A percentile compares a stretch with the other conserved stretches of the same genome.
Evolutionary conservation across 2,113 vertebrate species (phyloP).

Genomic region (Boulengeromyrus knoepffleri): DNA sequence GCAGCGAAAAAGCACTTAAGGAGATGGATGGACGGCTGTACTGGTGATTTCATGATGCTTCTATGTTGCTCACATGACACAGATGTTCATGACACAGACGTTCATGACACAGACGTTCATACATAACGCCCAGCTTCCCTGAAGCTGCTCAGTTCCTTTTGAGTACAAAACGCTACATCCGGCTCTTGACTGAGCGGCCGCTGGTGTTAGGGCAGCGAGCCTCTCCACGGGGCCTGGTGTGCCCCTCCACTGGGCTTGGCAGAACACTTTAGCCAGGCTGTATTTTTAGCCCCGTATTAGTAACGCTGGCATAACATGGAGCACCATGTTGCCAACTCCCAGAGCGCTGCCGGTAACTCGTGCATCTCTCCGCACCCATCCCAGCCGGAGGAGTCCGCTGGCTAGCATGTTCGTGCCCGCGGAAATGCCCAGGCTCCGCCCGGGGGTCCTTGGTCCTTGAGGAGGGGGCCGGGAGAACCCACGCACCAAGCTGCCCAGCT

Average conservation of each 20-base stretch:
- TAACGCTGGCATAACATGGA: slow-evolving; percentile 11
- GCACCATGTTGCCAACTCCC: background rate
- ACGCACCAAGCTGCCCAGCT: background rate
- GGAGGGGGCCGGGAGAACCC: background rate
- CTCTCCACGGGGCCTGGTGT: background rate
- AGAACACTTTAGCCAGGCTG: background rate
- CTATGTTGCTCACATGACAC: background rate
- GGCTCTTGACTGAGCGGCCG: background rate
- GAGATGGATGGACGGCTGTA: background rate
- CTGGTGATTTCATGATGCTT: background rate
- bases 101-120: too few species aligned
- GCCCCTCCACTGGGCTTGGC: slow-evolving; percentile 5
- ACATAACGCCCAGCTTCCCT: background rate
- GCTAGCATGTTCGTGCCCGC: background rate
- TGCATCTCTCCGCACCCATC: slow-evolving; percentile 13
- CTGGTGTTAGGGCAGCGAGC: slow-evolving; percentile 1
- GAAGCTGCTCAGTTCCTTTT: background rate
- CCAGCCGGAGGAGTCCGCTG: background rate
- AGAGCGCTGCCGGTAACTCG: background rate
- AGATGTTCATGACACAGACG: background rate
- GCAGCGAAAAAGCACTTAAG: background rate
- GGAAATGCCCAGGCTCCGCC: background rate
- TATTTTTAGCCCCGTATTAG: slow-evolving; percentile 30
- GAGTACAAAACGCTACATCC: background rate
- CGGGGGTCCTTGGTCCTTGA: background rate